Evolutionary conservation across 2,113 vertebrate genomes (phyloP).

Genomic region (Aphyosemion australe): DNA sequence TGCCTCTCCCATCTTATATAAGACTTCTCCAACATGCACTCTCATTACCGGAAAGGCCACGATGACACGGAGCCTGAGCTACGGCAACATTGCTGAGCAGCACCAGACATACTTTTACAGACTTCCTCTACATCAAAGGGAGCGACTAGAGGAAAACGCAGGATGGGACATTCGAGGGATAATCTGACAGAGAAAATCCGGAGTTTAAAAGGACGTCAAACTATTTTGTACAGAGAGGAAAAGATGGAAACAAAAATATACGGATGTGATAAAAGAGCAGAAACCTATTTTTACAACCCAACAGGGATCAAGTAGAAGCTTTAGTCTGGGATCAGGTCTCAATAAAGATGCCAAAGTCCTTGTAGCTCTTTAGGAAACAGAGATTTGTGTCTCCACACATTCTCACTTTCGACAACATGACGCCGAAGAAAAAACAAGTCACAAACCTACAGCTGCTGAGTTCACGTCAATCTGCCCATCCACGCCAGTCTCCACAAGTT

Average conservation of each 20-base stretch:
- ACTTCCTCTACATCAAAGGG: constrained; percentile 43
- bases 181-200: constrained; percentile 8
- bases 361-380: no score
- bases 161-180: constrained; percentile 16
- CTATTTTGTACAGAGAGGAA: no score
- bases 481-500: background rate
- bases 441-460: background rate
- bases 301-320: no score
- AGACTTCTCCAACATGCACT: constrained; percentile 31
- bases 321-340: no score
- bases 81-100: constrained; percentile 21
- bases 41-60: constrained; percentile 57
- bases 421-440: background rate
- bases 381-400: no score
- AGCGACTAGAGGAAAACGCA: constrained; percentile 10
- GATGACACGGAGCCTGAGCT: constrained; percentile 55
- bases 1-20: constrained; percentile 53
- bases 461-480: constrained; percentile 1
- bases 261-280: no score
- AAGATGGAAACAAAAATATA: no score
- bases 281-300: no score
- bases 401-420: no score
- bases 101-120: constrained; percentile 41
- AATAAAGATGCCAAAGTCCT: no score
- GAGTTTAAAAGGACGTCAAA: constrained; percentile 5